Evolutionary conservation across 2,797 vertebrate genomes (phyloP).

Genomic region (Alosa sapidissima): DNA sequence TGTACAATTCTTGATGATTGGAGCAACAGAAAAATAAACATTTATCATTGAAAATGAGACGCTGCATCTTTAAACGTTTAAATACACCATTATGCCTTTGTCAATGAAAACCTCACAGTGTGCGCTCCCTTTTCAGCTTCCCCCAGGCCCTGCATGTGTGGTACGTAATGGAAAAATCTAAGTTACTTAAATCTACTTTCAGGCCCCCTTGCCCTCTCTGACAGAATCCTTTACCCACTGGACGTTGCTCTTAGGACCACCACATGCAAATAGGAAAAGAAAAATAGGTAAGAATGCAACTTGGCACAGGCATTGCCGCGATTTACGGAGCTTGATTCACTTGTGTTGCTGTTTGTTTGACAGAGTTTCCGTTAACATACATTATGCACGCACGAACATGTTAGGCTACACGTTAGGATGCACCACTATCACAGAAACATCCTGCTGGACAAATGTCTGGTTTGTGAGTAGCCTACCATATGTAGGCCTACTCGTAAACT

Average conservation of each 20-base stretch:
- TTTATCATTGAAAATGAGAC: slow-evolving; percentile 1
- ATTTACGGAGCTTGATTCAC: neutral
- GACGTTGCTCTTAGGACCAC: slow-evolving; percentile 48
- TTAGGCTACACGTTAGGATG: neutral
- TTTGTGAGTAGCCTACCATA: neutral
- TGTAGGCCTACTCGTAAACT: neutral
- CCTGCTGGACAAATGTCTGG: neutral
- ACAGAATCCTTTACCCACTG: slow-evolving; percentile 49
- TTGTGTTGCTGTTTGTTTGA: neutral
- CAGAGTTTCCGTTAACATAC: slow-evolving; percentile 1
- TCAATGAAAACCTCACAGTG: slow-evolving; percentile 46
- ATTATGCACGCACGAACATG: neutral
- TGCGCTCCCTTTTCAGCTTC: slow-evolving; percentile 48
- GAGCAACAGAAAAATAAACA: neutral
- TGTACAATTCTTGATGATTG: neutral
- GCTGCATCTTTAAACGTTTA: slow-evolving; percentile 49
- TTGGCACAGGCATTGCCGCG: slow-evolving; percentile 42
- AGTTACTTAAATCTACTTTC: slow-evolving; percentile 72
- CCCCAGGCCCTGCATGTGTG: slow-evolving; percentile 57
- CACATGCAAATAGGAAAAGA: slow-evolving; percentile 30
- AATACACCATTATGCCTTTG: slow-evolving; percentile 32
- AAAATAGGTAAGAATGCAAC: slow-evolving; percentile 53
- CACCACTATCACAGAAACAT: neutral
- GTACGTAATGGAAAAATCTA: slow-evolving; percentile 77
- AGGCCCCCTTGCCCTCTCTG: slow-evolving; percentile 46